Percentiles rank a stretch among this genome's conserved stretches.
phyloP scores from a whole-genome alignment of 2,113 vertebrate species.

The Scatophagus argus region DNA sequence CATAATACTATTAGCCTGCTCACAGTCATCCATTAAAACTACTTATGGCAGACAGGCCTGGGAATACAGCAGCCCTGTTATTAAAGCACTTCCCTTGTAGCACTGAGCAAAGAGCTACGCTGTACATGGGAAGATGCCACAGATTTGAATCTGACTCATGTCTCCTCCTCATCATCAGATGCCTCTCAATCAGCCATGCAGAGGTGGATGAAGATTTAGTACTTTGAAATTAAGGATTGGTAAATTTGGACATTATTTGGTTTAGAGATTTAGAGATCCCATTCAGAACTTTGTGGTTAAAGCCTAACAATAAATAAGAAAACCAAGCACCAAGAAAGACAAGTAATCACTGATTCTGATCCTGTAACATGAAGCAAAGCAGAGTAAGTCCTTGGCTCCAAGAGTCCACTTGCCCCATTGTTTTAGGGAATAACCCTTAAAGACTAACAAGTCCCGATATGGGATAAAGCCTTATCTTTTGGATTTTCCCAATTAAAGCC shows the following conservation, averaged over 20 bases:
- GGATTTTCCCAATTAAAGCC: constrained; percentile 28
- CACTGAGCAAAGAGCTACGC: neutral
- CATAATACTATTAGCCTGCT: constrained; percentile 66
- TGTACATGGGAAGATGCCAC: constrained; percentile 7
- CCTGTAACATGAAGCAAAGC: neutral
- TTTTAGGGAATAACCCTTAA: constrained; percentile 34
- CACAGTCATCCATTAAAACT: constrained; percentile 66
- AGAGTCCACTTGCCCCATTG: neutral
- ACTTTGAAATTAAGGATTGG: neutral
- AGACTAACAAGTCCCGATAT: constrained; percentile 20
- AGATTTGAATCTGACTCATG: constrained; percentile 7
- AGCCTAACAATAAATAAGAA: neutral
- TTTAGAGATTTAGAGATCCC: neutral
- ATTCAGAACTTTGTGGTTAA: neutral
- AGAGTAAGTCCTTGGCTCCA: neutral
- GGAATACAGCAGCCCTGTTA: constrained; percentile 26
- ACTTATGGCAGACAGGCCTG: constrained; percentile 43
- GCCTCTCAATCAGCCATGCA: neutral
- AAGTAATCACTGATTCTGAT: neutral
- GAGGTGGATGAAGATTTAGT: neutral
- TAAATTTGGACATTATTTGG: neutral
- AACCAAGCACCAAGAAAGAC: neutral
- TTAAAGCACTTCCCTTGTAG: constrained; percentile 28
- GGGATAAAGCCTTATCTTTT: constrained; percentile 25
- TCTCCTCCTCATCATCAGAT: neutral